Base-by-base conservation (phyloP, 2,888 invertebrate species). In the Julus scanicus region DNA sequence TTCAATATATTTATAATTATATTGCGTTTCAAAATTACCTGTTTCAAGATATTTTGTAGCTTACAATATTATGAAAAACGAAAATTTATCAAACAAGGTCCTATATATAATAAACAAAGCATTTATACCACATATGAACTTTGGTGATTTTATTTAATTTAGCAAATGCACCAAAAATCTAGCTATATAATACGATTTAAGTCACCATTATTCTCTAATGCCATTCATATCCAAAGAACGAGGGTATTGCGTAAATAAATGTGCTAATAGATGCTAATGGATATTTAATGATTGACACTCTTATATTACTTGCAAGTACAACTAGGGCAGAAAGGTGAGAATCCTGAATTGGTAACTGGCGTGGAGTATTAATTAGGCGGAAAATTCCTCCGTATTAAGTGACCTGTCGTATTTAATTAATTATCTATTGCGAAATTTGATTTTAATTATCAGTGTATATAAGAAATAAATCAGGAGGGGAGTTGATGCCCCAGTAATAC, bases 351-450 rank as follows among this genome's bases (percentile, higher is more conserved):
- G 57, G 57, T 57, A 57, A 57, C 57, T 4, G 15, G 11, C 48
- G 13, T 57, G 17, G 15, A 17, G 57, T 15, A 17, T 57, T 57
- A 17, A 57, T 57, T 4, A 57, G 15, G 15, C 15, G 57, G 57
- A 4, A 57, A 15, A 57, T 57, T 4, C 57, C 57, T 15, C 57
- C 57, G 15, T 17, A 15, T 11, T 17, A 57, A 57, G 17, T 57
- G 57, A 57, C 57, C 57, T 57, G 57, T 57, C 57, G 57, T 17
- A 11, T 57, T 57, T 57, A 57, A 57, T 57, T 57, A 57, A 57
- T 57, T 57, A 57, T 17, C 57, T 17, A 57, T 57, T 15, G 17
- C 15, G 57, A 57, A 57, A 57, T 57, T 57, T 4, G 57, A 15
- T 57, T 57, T 57, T 57, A 57, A 57, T 57, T 57, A 57, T 57